Base-by-base conservation (phyloP, 2,797 vertebrate species). In the Helicolenus hilgendorfi region DNA sequence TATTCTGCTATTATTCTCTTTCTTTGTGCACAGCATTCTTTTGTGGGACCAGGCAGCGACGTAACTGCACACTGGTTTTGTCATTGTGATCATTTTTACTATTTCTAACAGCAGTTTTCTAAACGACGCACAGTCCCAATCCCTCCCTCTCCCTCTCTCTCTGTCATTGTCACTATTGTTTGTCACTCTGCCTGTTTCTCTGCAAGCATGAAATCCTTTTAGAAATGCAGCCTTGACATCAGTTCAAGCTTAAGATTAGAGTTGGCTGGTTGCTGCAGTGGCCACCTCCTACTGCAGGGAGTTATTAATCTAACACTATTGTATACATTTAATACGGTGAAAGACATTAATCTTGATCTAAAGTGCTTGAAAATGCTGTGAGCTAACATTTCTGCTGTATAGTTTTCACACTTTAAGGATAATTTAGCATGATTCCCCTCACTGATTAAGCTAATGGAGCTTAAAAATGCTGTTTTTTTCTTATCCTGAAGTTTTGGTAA, bases 161-260 rank as follows among this genome's bases (percentile, higher is more conserved):
- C 68, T 56, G 56, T 41, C 75, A 89, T 83, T 90, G 89, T 89
- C n/a, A 3, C 77, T 62, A 80, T 92, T 93, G 92, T 95, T 91
- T 20, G n/a, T 74, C 77, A 18, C 67, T 77, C 73, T 29, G 76
- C 71, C 84, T 77, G 38, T 78, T 65, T 85, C 60, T 90, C 71
- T 68, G 81, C 79, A 11, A 88, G 89, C 89, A 90, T 94, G 88
- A 93, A 94, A 95, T 96, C 74, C 72, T 87, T 93, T 94, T 83
- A 84, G 35, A 90, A 84, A 86, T 79, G 70, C 27, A 53, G 89
- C 83, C 72, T 87, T 89, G 92, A 91, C 89, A 91, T 67, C 62
- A 72, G 59, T 93, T 90, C 69, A 70, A 74, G 71, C 35, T 84
- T 72, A 65, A 86, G 72, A 89, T 89, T 86, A 73, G 73, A 89